Conservation (phyloP, 2,113 vertebrate species). For the Pandion haliaetus region DNA sequence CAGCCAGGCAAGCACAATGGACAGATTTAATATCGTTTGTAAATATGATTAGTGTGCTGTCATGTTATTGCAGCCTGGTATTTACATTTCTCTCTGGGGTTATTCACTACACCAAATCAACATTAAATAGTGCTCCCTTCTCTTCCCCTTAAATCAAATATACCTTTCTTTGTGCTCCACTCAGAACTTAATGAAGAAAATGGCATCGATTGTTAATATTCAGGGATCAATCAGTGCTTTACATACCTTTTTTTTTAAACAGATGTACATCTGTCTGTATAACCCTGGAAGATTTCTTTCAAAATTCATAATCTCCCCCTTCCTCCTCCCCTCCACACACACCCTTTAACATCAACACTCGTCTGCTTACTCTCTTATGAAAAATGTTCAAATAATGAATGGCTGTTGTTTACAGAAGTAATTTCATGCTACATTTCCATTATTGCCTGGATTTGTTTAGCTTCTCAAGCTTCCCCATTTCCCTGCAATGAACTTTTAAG, state of each 20-base stretch:
- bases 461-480: slow-evolving; percentile 84
- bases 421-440: slow-evolving; percentile 99
- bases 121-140: slow-evolving; percentile 87
- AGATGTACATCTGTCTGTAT: slow-evolving; percentile 79
- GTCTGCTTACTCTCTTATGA: slow-evolving; percentile 82
- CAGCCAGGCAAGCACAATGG: slow-evolving; percentile 92
- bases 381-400: slow-evolving; percentile 94
- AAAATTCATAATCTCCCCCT: slow-evolving; percentile 40
- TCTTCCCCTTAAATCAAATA: slow-evolving; percentile 81
- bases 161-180: slow-evolving; percentile 76
- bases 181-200: slow-evolving; percentile 92
- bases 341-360: slow-evolving; percentile 58
- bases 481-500: slow-evolving; percentile 85
- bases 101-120: slow-evolving; percentile 92
- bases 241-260: slow-evolving; percentile 63
- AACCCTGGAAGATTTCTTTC: slow-evolving; percentile 73
- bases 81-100: slow-evolving; percentile 98
- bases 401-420: slow-evolving; percentile 97
- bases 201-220: slow-evolving; percentile 89
- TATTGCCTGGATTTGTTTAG: slow-evolving; percentile 97
- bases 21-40: slow-evolving; percentile 99
- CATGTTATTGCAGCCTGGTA: slow-evolving; percentile 95
- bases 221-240: slow-evolving; percentile 91
- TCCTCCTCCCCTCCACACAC: slow-evolving; percentile 55
- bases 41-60: slow-evolving; percentile 99